phyloP scores from a whole-genome alignment of 2,797 vertebrate species.

The Rhabdophis nuchalis region DNA sequence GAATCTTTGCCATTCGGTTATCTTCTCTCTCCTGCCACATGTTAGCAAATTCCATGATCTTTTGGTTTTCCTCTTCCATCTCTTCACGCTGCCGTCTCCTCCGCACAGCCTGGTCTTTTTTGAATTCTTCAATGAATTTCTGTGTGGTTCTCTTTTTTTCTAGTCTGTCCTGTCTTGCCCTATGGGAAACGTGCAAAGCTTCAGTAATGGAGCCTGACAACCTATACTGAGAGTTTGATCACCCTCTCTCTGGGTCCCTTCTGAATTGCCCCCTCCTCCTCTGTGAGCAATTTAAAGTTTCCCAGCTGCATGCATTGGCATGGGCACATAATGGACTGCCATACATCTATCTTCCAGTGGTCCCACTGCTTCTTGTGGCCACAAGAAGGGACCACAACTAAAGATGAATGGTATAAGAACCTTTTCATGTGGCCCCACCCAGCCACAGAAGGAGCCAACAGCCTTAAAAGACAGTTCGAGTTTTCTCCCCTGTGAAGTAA shows the following conservation, averaged over 20 bases:
- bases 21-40: conserved; percentile 77
- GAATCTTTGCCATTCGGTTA: conserved; percentile 72
- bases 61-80: conserved; percentile 88
- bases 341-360: background rate
- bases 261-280: background rate
- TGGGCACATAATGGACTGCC: background rate
- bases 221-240: too few relatives aligned
- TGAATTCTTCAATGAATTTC: conserved; percentile 83
- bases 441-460: background rate
- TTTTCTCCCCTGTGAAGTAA: background rate
- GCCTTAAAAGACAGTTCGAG: background rate
- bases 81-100: conserved; percentile 80
- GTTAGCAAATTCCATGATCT: conserved; percentile 80
- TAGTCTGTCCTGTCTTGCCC: conserved; percentile 82
- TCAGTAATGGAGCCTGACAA: background rate
- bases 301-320: background rate
- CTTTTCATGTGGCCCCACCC: too few relatives aligned
- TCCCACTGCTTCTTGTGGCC: background rate
- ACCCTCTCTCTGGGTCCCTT: background rate
- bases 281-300: too few relatives aligned
- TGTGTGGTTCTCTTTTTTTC: conserved; percentile 82
- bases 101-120: conserved; percentile 81
- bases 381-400: background rate
- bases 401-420: background rate
- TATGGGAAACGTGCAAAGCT: conserved; percentile 50